phyloP scores from a whole-genome alignment of 2,888 invertebrate species.

The Lobophora halterata region DNA sequence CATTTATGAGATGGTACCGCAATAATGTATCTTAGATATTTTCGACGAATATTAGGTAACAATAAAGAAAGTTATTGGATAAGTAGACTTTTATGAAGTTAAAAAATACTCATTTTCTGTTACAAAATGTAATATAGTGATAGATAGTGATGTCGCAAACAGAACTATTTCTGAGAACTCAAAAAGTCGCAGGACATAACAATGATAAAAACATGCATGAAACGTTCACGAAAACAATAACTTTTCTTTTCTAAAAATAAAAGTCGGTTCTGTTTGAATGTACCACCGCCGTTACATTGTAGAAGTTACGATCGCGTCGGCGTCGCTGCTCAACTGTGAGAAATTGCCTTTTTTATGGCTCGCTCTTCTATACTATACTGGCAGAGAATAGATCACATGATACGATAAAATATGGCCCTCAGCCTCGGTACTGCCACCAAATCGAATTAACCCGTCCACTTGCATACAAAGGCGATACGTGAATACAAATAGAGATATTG shows the following conservation, averaged over 20 bases:
- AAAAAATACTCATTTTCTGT: too few relatives aligned
- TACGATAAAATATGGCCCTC: constrained; percentile 79
- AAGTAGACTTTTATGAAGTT: too few relatives aligned
- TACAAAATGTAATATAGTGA: too few relatives aligned
- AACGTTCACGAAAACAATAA: constrained; percentile 47
- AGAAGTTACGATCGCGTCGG: constrained; percentile 76
- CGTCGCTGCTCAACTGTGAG: constrained; percentile 77
- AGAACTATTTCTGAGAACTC: too few relatives aligned
- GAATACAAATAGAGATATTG: constrained; percentile 74
- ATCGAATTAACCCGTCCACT: constrained; percentile 81
- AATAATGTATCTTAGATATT: constrained; percentile 13
- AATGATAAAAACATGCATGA: constrained; percentile 13
- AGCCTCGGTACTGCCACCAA: constrained; percentile 70
- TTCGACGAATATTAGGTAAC: too few relatives aligned
- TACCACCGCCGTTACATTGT: constrained; percentile 76
- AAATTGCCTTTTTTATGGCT: constrained; percentile 80
- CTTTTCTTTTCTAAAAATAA: constrained; percentile 62
- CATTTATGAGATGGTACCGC: constrained; percentile 14
- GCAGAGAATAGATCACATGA: constrained; percentile 80
- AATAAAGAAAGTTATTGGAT: too few relatives aligned
- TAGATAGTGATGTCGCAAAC: too few relatives aligned
- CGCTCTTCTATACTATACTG: constrained; percentile 77
- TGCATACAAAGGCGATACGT: constrained; percentile 75
- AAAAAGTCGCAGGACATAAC: constrained; percentile 1
- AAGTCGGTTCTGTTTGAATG: constrained; percentile 62